Evolutionary conservation across 2,797 vertebrate species (phyloP).

Genomic region (Enteromius unitaeniatus): DNA sequence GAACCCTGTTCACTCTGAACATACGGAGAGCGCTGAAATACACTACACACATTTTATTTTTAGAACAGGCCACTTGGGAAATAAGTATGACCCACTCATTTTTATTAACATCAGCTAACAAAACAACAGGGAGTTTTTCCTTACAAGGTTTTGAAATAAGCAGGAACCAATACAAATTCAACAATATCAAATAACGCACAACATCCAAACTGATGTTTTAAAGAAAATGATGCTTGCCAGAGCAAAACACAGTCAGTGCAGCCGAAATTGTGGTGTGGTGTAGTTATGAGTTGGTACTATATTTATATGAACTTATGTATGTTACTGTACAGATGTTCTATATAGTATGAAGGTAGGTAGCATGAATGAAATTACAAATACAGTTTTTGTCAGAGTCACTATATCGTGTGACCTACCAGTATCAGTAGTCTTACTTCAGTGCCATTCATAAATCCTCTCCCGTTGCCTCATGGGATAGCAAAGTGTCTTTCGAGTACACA

Average conservation of each 20-base stretch:
- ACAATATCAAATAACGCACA: not conserved
- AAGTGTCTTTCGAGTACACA: not conserved
- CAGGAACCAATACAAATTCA: not conserved
- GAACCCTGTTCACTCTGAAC: not conserved
- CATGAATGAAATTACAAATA: not conserved
- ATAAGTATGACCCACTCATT: not conserved
- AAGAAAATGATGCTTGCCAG: not conserved
- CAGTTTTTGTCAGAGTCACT: too few species aligned
- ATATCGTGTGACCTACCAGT: not conserved
- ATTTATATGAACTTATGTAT: too few species aligned
- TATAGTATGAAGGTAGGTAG: not conserved
- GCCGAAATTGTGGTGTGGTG: too few species aligned
- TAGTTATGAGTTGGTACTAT: too few species aligned
- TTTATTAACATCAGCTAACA: constrained; percentile 1
- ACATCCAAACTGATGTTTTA: too few species aligned
- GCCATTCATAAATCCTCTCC: not conserved
- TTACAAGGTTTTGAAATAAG: not conserved
- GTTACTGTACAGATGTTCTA: not conserved
- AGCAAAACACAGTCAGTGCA: not conserved
- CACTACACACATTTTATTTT: constrained; percentile 5
- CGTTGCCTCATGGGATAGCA: not conserved
- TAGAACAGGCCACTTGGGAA: not conserved
- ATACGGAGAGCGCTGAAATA: not conserved
- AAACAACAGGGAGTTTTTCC: not conserved
- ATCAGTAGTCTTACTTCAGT: not conserved